Evolutionary conservation across 2,797 vertebrate genomes (phyloP).

Genomic region (Parauchenoglanis punctatus): DNA sequence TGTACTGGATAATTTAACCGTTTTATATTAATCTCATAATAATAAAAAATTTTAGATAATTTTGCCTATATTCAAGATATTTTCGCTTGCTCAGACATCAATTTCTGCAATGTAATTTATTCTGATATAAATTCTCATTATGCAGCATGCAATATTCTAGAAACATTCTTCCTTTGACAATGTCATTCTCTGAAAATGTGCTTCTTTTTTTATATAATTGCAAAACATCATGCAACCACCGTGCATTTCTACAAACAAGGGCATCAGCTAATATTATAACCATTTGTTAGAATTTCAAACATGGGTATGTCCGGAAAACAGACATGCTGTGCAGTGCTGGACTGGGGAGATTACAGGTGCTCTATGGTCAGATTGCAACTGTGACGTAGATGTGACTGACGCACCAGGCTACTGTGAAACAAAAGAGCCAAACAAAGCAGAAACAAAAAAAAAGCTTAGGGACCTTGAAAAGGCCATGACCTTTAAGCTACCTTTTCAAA

Average conservation of each 20-base stretch:
- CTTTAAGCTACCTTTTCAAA: slow-evolving; percentile 70
- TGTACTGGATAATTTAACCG: not conserved
- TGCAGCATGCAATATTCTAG: not conserved
- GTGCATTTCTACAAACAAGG: not conserved
- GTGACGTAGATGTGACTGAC: slow-evolving; percentile 48
- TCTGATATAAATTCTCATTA: not conserved
- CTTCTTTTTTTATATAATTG: not conserved
- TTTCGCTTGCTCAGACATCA: not conserved
- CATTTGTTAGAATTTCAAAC: not conserved
- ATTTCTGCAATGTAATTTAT: not conserved
- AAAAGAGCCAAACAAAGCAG: slow-evolving; percentile 58
- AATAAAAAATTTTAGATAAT: not conserved
- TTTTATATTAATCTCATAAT: not conserved
- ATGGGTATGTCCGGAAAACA: not conserved
- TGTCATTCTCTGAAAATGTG: not conserved
- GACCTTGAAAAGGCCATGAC: slow-evolving; percentile 55
- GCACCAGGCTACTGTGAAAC: slow-evolving; percentile 37
- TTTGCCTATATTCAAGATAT: not conserved
- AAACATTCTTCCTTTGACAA: not conserved
- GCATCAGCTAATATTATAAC: not conserved
- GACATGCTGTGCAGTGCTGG: not conserved
- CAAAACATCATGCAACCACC: not conserved
- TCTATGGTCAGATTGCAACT: slow-evolving; percentile 20
- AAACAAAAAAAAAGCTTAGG: slow-evolving; percentile 51
- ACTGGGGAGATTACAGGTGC: slow-evolving; percentile 20